Base-by-base conservation (phyloP, 2,113 vertebrate species). In the Sciurus niger region DNA sequence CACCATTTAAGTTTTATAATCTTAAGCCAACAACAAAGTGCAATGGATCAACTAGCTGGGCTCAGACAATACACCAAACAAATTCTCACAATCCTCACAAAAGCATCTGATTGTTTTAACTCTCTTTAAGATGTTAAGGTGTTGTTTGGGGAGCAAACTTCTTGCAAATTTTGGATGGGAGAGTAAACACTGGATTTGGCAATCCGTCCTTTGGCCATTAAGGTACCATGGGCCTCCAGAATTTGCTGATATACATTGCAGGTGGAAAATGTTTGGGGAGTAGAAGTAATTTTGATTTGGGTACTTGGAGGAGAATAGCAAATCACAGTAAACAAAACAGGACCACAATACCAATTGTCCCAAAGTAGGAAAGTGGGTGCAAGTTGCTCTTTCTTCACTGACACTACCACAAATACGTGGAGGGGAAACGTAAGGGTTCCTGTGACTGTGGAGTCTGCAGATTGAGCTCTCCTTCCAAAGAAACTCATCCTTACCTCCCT, bases 401-500 rank as follows among this genome's bases (percentile, higher is more conserved):
- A 43, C 0, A 37, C 40, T 55, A 53, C 40, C 85, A 28, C 25
- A 25, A 0, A 9, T 30, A 30, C 43, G 2, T 34, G 68, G 30
- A 18, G 13, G 24, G 53, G 34, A 34, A 55, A 22, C 9, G 8
- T 8, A 70, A 28, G 0, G 7, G 60, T 16, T 60, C 80, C 89
- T 53, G 8, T 28, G 65, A 78, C n/a, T 22, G n/a, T 13, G 12
- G 32, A 73, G 30, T 70, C 89, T 93, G 86, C 74, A 8, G 84
- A 70, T 76, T 40, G 70, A 83, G 79, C 32, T n/a, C 32, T n/a
- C 37, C 82, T 88, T 90, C 5, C 87, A 30, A 24, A 51, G 84
- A 96, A 76, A 18, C 68, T 14, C 94, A 18, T 92, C 63, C 98
- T 98, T 98, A 99, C 99, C 99, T 99, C 98, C 99, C 99, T 93